Evolutionary conservation across 2,113 vertebrate genomes (phyloP), one percentile per base, ranked within the genome.

Genomic region (Platichthys flesus): DNA sequence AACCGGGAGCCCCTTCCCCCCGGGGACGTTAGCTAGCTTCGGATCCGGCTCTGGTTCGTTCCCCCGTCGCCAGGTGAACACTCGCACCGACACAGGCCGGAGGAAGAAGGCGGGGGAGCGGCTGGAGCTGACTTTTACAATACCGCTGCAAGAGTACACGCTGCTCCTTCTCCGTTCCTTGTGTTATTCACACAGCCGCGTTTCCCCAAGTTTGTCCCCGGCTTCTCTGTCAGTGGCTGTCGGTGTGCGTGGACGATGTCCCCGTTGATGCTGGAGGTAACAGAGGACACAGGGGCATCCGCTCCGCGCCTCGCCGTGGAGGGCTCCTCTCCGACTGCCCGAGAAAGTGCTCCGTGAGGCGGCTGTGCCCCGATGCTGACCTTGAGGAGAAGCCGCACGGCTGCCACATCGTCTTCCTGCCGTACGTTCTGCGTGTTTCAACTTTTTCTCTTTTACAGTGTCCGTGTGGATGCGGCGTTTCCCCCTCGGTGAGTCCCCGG

Each of bases 281-380:
- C 47, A 18, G 47, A 49, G 47, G 18, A 51, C 4, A 51, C 12
- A n/a, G 65, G 71, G 74, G 90, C 85, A 86, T 91, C 88, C 68
- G 74, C 37, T 77, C 67, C 47, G 20, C 67, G 42, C 21, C 70
- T 60, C 66, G 58, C 62, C 66, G 40, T 0, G 40, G 40, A 42
- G 9, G 40, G 40, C 0, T 61, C 67, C 54, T 52, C 58, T 76
- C 62, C 82, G 54, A 10, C 67, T 45, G 40, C 13, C 73, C 8
- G 1, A 59, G 15, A 63, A 76, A 78, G 7, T 80, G 74, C 45
- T 81, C 83, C 74, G 80, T 13, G 71, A 65, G 59, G 63, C 85
- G 70, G 55, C 58, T 57, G 18, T 2, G 81, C 67, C 65, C 80
- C 18, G 78, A 79, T 21, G 24, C 74, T 93, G 91, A 93, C 92